Conservation (phyloP, 1,140 invertebrate species). For the Aradophagus sp. region DNA sequence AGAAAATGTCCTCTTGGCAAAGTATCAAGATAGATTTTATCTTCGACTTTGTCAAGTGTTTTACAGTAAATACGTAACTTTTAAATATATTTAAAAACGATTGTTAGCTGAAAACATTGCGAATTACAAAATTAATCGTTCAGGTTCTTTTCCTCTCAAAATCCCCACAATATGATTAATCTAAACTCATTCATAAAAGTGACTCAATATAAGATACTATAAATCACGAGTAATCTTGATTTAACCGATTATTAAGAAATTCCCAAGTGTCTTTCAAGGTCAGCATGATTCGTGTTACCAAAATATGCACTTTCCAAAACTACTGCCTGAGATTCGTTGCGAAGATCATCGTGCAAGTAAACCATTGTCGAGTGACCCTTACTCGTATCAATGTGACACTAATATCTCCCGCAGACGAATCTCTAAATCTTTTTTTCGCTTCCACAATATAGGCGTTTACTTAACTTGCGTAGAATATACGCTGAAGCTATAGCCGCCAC, state of each 20-base stretch:
- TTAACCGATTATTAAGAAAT: constrained; percentile 8
- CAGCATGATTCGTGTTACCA: constrained; percentile 4
- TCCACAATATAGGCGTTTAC: constrained; percentile 54
- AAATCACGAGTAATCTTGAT: no score
- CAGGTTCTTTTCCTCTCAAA: no score
- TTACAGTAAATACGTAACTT: no score
- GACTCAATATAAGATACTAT: no score
- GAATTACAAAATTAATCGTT: no score
- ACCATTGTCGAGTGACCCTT: constrained; percentile 37
- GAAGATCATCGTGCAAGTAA: constrained; percentile 39
- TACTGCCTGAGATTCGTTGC: constrained; percentile 26
- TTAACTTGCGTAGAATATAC: constrained; percentile 60
- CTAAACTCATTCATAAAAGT: no score
- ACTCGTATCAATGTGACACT: constrained; percentile 34
- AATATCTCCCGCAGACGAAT: constrained; percentile 38
- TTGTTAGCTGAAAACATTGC: no score
- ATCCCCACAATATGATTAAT: no score
- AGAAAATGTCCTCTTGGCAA: no score
- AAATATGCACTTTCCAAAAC: not conserved
- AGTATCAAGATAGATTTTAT: no score
- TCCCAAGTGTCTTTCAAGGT: constrained; percentile 10
- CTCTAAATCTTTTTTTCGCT: constrained; percentile 42
- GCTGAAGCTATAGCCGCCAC: constrained; percentile 58
- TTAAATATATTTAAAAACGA: no score
- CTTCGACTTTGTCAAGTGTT: no score